A percentile compares a stretch with the other conserved stretches of the same genome.
Evolutionary conservation across 2,797 vertebrate genomes (phyloP).

Genomic region (Xiphophorus birchmanni): DNA sequence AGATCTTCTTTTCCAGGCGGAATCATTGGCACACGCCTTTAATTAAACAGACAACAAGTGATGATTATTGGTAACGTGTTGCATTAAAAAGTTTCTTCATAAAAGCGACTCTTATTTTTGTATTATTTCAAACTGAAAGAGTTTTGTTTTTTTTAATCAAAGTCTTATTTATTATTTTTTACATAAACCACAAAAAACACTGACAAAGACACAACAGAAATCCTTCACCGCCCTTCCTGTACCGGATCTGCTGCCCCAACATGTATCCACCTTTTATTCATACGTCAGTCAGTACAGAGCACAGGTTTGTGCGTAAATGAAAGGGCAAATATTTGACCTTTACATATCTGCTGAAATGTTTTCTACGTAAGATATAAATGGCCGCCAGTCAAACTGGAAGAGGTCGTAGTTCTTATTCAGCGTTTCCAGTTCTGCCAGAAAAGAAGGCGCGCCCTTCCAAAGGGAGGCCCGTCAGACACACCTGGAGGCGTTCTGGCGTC

Average conservation of each 20-base stretch:
- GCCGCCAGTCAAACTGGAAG: not conserved
- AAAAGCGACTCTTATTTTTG: not conserved
- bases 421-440: conserved; percentile 50
- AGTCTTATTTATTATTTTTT: too few relatives aligned
- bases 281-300: too few relatives aligned
- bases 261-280: too few relatives aligned
- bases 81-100: conserved; percentile 35
- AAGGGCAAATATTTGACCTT: too few relatives aligned
- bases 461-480: conserved; percentile 21
- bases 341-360: too few relatives aligned
- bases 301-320: too few relatives aligned
- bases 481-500: conserved; percentile 14
- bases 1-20: not conserved
- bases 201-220: too few relatives aligned
- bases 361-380: too few relatives aligned
- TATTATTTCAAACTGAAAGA: conserved; percentile 11
- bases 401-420: not conserved
- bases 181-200: too few relatives aligned
- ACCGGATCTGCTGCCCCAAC: too few relatives aligned
- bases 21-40: not conserved
- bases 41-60: not conserved
- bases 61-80: conserved; percentile 1
- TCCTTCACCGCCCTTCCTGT: too few relatives aligned
- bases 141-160: not conserved
- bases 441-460: conserved; percentile 47